Percentiles rank a stretch among this genome's conserved stretches.
These are phyloP conservation scores for Eucera pruinosa DNA, from an alignment of 2,888 invertebrate species.

Conservation along the genomic window DNA sequence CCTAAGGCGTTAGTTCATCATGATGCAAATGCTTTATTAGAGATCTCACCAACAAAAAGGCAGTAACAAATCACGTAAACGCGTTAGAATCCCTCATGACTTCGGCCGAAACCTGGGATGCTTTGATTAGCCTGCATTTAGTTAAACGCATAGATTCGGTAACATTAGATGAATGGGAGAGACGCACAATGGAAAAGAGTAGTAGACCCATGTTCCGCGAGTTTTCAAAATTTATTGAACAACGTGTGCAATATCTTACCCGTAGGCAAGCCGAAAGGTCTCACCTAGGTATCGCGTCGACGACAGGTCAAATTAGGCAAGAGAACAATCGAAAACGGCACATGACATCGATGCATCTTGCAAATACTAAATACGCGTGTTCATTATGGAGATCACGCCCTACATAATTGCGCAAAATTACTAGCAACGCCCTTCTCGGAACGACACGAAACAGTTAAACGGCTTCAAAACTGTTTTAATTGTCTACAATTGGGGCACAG, in stretches of 20 bases:
- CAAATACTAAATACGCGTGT: neutral
- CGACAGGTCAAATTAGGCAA: fast-evolving
- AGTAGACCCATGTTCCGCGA: neutral
- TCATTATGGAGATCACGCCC: neutral
- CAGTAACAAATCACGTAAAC: neutral
- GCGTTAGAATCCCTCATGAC: neutral
- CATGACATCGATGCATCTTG: neutral
- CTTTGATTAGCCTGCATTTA: neutral
- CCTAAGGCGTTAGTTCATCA: neutral
- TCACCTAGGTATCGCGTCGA: too few species aligned
- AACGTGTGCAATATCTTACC: neutral
- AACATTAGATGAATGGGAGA: neutral
- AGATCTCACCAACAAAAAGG: neutral
- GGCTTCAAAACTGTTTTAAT: neutral
- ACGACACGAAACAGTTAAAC: neutral
- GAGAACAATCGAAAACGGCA: too few species aligned
- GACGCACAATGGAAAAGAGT: neutral
- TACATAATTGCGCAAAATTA: neutral
- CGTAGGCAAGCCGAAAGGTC: neutral
- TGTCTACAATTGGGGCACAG: neutral
- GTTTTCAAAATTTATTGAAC: neutral
- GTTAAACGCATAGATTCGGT: neutral
- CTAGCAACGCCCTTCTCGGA: neutral
- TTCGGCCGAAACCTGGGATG: neutral
- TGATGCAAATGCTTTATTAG: neutral